These are phyloP conservation scores for Squalus acanthias DNA, from an alignment of 2,797 vertebrate species.

Conservation along the genomic window DNA sequence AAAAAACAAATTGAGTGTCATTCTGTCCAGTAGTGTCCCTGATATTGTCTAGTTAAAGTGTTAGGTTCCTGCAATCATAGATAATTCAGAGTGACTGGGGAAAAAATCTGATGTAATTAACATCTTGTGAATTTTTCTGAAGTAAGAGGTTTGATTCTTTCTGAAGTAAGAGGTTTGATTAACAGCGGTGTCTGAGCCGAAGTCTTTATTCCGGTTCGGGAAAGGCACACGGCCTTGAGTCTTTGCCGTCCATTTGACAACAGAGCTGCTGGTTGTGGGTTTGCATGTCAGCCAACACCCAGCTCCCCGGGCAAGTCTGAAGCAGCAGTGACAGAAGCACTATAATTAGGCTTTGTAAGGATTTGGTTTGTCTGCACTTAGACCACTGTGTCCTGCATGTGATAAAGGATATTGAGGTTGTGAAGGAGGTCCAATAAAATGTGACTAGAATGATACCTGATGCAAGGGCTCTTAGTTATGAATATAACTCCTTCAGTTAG, in stretches of 20 bases:
- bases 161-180: not conserved
- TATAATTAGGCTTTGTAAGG: not conserved
- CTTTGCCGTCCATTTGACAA: not conserved
- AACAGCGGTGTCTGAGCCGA: not conserved
- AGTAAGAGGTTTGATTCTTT: not conserved
- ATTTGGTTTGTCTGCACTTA: not conserved
- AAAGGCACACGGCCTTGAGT: not conserved
- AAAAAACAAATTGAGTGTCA: not conserved
- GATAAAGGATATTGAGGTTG: not conserved
- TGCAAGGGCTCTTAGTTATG: too few relatives aligned
- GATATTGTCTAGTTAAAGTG: not conserved
- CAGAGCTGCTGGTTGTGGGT: not conserved
- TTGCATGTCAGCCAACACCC: not conserved
- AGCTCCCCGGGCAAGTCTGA: not conserved
- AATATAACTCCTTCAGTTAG: not conserved
- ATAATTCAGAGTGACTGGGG: not conserved
- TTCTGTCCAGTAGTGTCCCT: not conserved
- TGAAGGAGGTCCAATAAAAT: not conserved
- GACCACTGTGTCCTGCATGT: not conserved
- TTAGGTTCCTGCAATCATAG: not conserved
- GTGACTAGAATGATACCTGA: not conserved
- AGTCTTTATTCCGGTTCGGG: not conserved
- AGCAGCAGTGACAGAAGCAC: not conserved
- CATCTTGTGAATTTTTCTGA: not conserved
- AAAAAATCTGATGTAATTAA: not conserved